Evolutionary conservation across 2,888 invertebrate species (phyloP), one percentile per base, ranked within the genome.

Genomic region (Scaptodrosophila latifasciaeformis): DNA sequence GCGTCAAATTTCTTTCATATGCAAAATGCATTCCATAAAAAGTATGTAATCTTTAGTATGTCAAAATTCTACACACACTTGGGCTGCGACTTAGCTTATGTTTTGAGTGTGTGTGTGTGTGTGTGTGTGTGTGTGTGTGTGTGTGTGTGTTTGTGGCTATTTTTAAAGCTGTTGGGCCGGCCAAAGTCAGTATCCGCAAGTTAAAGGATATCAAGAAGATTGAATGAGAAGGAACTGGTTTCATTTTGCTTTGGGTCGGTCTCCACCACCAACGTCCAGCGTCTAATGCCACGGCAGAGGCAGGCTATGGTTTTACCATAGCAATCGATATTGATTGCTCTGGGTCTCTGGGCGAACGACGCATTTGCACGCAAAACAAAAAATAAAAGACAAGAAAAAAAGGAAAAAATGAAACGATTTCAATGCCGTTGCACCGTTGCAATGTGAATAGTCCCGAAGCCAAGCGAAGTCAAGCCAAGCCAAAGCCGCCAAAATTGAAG

Each of bases 341-440:
- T 72, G 69, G 79, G 79, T 72, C 69, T 72, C 67, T 79, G 72
- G 79, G 72, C 72, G 54, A 72, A 71, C 67, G 54, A 24, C 24
- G 3, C 3, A 31, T 10, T 4, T 10, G 10, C 31, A 10, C 31
- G 31, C 31, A 10, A n/a, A n/a, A n/a, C 31, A 7, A 31, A 31
- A 7, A 31, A 31, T 31, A 12, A n/a, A n/a, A n/a, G n/a, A n/a
- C n/a, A n/a, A n/a, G n/a, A n/a, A n/a, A n/a, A n/a, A 9, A 6
- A 27, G 27, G 24, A 24, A 24, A 24, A 24, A 24, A 24, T n/a
- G n/a, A 24, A 24, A 24, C 24, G 7, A 5, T 24, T 7, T 24
- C 24, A 24, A 24, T 24, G 24, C 24, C 24, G 24, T 7, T 7
- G 4, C 4, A 10, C 31, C 31, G 31, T 31, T 24, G 24, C 24